Conservation (phyloP, 2,113 vertebrate genomes). For the Puffinus mauretanicus region DNA sequence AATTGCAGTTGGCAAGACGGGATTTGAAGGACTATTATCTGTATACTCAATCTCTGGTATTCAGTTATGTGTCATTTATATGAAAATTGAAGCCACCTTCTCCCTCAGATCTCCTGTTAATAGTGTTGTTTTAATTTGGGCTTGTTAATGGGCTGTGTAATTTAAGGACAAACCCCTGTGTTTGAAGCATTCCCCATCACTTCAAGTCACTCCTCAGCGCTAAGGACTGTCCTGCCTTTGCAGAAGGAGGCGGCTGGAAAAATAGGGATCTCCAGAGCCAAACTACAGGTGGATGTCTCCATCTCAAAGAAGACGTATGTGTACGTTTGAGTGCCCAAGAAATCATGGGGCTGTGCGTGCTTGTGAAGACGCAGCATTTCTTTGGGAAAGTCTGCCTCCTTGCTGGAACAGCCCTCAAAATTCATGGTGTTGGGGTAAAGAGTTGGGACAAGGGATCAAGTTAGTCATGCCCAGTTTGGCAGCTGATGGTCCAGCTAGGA, state of each 20-base stretch:
- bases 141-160: background rate
- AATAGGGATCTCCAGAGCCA: background rate
- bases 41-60: background rate
- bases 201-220: background rate
- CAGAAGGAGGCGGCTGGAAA: background rate
- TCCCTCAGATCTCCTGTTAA: constrained; percentile 15
- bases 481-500: background rate
- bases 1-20: background rate
- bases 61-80: background rate
- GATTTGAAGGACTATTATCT: background rate
- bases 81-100: constrained; percentile 16
- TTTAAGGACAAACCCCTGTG: constrained; percentile 2
- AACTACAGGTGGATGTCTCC: background rate
- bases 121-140: constrained; percentile 14
- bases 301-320: background rate
- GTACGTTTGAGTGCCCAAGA: rapidly evolving
- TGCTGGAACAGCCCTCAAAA: background rate
- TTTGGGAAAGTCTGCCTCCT: background rate
- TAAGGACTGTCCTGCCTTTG: background rate
- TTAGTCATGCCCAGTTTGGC: background rate
- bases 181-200: constrained; percentile 1
- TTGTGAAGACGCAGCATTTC: background rate
- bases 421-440: background rate
- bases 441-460: background rate
- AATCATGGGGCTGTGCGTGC: background rate